Evolutionary conservation across 2,797 vertebrate genomes (phyloP).

Genomic region (Channallabes apus): DNA sequence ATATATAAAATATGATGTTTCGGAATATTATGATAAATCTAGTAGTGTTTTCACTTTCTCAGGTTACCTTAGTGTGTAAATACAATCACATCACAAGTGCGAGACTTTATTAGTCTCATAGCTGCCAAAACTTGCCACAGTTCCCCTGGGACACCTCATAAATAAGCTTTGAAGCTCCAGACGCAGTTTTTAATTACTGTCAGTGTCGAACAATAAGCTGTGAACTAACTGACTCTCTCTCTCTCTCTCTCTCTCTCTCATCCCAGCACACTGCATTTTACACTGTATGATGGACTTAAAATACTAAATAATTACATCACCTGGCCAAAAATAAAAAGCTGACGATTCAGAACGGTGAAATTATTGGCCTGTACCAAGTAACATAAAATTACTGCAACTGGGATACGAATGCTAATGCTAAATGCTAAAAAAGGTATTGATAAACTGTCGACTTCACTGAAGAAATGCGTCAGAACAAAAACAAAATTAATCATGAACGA

Average conservation of each 20-base stretch:
- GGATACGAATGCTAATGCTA: no score
- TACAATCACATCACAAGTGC: neutral
- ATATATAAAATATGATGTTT: no score
- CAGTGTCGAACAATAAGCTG: neutral
- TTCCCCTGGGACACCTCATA: neutral
- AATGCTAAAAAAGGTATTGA: no score
- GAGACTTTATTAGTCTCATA: neutral
- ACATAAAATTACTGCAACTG: no score
- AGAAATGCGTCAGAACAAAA: no score
- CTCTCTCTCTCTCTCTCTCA: no score
- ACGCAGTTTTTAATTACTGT: neutral
- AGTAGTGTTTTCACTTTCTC: neutral
- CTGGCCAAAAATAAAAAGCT: no score
- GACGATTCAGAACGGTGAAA: no score
- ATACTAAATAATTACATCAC: neutral
- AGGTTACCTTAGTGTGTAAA: neutral
- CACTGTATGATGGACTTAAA: neutral
- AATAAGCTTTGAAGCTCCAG: neutral
- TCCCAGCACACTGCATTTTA: no score
- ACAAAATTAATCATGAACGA: no score
- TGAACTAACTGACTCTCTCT: neutral
- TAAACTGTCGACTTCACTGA: no score
- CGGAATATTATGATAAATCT: neutral
- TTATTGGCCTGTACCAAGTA: no score
- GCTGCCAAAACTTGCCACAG: conserved; percentile 11